A percentile compares a stretch with the other conserved stretches of the same genome.
phyloP scores from a whole-genome alignment of 2,888 invertebrate species.

The Pyrrhia umbra region DNA sequence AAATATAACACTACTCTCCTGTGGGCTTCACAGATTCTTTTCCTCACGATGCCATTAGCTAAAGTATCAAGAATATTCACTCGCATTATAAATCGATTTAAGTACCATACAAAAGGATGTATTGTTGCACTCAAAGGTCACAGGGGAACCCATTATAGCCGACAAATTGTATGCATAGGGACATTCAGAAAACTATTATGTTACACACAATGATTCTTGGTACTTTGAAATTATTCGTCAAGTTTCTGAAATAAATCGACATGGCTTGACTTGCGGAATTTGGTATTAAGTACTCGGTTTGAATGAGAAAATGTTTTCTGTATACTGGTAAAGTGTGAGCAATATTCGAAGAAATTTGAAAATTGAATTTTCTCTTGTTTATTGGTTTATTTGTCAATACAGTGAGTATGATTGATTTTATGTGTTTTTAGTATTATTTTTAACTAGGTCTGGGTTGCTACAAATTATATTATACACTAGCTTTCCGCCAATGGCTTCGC shows the following conservation, averaged over 20 bases:
- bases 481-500: too few relatives aligned
- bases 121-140: constrained; percentile 82
- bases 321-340: neutral
- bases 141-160: constrained; percentile 72
- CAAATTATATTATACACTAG: too few relatives aligned
- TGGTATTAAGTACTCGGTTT: constrained; percentile 13
- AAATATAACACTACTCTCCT: too few relatives aligned
- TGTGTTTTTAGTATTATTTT: too few relatives aligned
- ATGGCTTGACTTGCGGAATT: constrained; percentile 62
- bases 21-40: constrained; percentile 32
- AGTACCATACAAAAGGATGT: constrained; percentile 78
- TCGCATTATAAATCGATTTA: constrained; percentile 72
- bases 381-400: neutral
- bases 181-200: constrained; percentile 74
- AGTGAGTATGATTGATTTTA: neutral
- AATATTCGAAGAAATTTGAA: constrained; percentile 1
- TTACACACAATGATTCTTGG: constrained; percentile 55
- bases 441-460: too few relatives aligned
- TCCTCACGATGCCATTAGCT: constrained; percentile 29
- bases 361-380: neutral
- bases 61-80: constrained; percentile 70
- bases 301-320: neutral
- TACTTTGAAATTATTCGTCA: constrained; percentile 51
- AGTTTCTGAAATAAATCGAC: constrained; percentile 51
- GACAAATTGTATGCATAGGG: constrained; percentile 73